These are phyloP conservation scores for Naso thynnoides DNA, from an alignment of 2,797 vertebrate species.

Conservation along the genomic window DNA sequence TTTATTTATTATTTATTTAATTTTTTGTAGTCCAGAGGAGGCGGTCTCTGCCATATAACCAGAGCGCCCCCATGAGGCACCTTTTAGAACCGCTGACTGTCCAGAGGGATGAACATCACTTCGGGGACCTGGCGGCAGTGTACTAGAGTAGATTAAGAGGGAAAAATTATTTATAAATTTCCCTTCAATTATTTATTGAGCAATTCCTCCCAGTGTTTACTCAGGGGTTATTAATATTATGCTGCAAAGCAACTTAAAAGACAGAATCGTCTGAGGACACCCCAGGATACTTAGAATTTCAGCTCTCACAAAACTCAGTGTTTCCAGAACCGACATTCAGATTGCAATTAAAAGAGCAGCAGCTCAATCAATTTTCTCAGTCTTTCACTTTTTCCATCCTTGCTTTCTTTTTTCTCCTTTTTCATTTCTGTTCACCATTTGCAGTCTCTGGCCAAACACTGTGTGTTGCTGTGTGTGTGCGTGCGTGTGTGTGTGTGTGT, in stretches of 20 bases:
- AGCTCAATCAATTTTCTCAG: constrained; percentile 60
- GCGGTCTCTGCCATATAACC: constrained; percentile 51
- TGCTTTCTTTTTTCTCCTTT: constrained; percentile 16
- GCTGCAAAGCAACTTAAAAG: constrained; percentile 77
- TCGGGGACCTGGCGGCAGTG: constrained; percentile 70
- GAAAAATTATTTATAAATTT: constrained; percentile 84
- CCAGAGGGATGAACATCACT: constrained; percentile 73
- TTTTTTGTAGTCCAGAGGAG: constrained; percentile 9
- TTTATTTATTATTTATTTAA: constrained; percentile 39
- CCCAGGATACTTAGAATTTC: constrained; percentile 72
- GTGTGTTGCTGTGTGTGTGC: constrained; percentile 19
- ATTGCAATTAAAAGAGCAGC: constrained; percentile 70
- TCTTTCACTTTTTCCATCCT: constrained; percentile 36
- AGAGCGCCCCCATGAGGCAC: constrained; percentile 77
- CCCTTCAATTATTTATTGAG: constrained; percentile 84
- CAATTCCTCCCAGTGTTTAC: constrained; percentile 82
- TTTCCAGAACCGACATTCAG: constrained; percentile 40
- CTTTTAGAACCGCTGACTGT: constrained; percentile 38
- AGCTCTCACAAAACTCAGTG: constrained; percentile 47
- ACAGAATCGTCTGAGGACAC: constrained; percentile 71
- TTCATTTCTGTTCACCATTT: constrained; percentile 44
- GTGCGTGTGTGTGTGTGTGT: constrained; percentile 9
- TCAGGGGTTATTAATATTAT: constrained; percentile 84
- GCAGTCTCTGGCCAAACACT: constrained; percentile 36
- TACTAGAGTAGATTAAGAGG: constrained; percentile 78